Conservation (phyloP, 2,797 vertebrate genomes). For the Sebastes itinus region DNA sequence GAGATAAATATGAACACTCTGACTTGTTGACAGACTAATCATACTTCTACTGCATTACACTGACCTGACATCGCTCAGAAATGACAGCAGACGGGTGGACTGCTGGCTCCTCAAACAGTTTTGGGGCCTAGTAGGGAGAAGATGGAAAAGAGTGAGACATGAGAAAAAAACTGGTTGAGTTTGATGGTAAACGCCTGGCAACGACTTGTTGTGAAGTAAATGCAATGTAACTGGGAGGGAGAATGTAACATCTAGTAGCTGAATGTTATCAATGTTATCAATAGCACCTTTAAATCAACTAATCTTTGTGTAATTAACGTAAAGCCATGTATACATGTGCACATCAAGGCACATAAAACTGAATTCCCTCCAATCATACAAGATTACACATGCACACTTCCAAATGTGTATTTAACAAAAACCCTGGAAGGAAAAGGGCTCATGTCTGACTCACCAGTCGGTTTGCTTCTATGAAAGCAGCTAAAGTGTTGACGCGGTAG, state of each 20-base stretch:
- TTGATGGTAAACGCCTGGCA: too few species aligned
- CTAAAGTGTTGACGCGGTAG: constrained; percentile 93
- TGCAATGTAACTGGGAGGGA: too few species aligned
- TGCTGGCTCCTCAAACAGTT: constrained; percentile 90
- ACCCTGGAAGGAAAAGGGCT: too few species aligned
- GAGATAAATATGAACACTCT: background rate
- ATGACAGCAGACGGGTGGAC: constrained; percentile 89
- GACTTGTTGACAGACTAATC: background rate
- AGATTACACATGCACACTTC: background rate
- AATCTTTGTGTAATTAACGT: too few species aligned
- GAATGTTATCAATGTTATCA: too few species aligned
- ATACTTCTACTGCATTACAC: constrained; percentile 14
- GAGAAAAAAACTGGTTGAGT: background rate
- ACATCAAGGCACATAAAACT: background rate
- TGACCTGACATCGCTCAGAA: constrained; percentile 89
- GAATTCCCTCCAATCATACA: background rate
- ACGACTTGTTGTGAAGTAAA: too few species aligned
- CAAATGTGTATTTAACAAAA: background rate
- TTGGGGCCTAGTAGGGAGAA: constrained; percentile 84
- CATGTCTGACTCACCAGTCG: constrained; percentile 85
- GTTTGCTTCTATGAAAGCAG: constrained; percentile 95
- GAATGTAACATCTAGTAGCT: too few species aligned
- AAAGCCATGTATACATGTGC: background rate
- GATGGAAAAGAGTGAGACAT: background rate
- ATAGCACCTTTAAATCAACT: too few species aligned